These are phyloP conservation scores for Morelia viridis DNA, from an alignment of 2,797 vertebrate genomes.

Conservation along the genomic window DNA sequence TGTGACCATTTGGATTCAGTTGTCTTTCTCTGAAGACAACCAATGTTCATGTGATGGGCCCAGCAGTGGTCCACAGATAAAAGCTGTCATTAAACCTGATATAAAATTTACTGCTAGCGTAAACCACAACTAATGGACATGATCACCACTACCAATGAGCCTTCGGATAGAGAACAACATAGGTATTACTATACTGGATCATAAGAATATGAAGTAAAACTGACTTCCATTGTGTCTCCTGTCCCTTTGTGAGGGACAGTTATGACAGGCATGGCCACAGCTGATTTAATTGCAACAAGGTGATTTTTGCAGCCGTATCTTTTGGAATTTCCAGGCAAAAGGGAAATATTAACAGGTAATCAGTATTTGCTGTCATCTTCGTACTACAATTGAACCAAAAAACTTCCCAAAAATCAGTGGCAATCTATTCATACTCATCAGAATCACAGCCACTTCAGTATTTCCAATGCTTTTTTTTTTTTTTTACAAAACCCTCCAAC, in stretches of 20 bases:
- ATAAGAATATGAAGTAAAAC: background rate
- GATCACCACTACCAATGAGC: background rate
- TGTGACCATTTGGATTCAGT: background rate
- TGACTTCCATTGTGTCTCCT: background rate
- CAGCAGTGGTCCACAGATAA: background rate
- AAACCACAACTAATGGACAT: background rate
- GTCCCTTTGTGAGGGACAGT: background rate
- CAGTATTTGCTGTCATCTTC: background rate
- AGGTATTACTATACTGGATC: background rate
- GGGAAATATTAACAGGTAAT: background rate
- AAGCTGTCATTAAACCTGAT: background rate
- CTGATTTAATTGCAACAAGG: background rate
- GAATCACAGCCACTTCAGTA: background rate
- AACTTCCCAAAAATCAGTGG: background rate
- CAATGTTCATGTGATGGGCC: background rate
- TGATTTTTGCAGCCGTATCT: background rate
- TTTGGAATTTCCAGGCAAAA: background rate
- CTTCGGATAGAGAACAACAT: background rate
- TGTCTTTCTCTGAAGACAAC: background rate
- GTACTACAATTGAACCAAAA: background rate
- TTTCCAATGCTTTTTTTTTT: background rate
- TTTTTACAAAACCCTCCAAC: background rate
- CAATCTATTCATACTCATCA: background rate
- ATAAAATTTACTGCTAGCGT: background rate
- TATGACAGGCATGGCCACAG: background rate